Conservation (phyloP, 1,140 invertebrate genomes). For the Aplysia californica region DNA sequence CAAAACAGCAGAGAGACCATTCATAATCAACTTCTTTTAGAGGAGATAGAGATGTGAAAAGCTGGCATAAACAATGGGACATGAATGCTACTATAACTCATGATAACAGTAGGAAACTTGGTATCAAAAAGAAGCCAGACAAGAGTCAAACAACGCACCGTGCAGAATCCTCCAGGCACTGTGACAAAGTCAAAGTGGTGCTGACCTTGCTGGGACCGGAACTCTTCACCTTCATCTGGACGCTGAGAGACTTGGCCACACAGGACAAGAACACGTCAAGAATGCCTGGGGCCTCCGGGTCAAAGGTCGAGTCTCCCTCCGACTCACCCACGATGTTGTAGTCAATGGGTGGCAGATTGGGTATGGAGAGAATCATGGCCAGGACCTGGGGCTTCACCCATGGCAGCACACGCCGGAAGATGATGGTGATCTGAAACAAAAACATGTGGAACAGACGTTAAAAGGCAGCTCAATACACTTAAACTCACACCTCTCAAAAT, state of each 20-base stretch:
- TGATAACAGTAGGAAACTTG: too few relatives aligned
- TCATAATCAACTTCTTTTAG: too few relatives aligned
- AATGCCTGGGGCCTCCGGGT: constrained; percentile 75
- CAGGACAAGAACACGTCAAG: constrained; percentile 88
- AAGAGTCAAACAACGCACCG: too few relatives aligned
- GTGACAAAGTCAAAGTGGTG: constrained; percentile 73
- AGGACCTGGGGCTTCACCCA: constrained; percentile 77
- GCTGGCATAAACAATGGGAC: too few relatives aligned
- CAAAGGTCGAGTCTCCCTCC: constrained; percentile 66
- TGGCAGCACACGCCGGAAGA: constrained; percentile 85
- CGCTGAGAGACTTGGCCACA: constrained; percentile 85
- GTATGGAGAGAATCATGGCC: constrained; percentile 75
- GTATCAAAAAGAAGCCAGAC: too few relatives aligned
- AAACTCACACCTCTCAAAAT: not conserved
- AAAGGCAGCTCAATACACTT: too few relatives aligned
- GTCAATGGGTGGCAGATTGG: constrained; percentile 79
- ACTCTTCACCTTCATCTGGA: constrained; percentile 88
- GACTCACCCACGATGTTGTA: constrained; percentile 75
- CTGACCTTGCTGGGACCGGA: constrained; percentile 75
- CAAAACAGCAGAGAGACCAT: too few relatives aligned
- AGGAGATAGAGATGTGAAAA: too few relatives aligned
- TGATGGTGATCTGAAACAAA: constrained; percentile 75
- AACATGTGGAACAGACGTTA: not conserved
- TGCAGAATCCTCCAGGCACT: constrained; percentile 49
- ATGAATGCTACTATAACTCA: too few relatives aligned